Evolutionary conservation across 2,113 vertebrate species (phyloP), one percentile per base, ranked within the genome.

Genomic region (Oryzias woworae): DNA sequence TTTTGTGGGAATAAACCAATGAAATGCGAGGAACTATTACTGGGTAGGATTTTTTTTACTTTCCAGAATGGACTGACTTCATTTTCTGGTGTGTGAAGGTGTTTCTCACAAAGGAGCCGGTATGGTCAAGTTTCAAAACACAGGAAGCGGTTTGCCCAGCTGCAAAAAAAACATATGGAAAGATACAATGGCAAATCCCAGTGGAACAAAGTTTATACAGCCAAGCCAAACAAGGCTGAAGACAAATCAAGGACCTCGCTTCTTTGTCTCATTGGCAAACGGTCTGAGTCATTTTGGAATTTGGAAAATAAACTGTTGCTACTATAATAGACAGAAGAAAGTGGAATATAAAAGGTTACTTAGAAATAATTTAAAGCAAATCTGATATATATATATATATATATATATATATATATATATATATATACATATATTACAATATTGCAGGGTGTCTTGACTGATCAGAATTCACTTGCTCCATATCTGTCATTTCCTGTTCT

Each of bases 141-240:
- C 24, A 79, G 86, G 84, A 88, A 86, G 71, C 62, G 45, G 56
- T 78, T 62, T n/a, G 23, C 65, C 66, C 28, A 43, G 58, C 36
- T 41, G 62, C 42, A 50, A 71, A 65, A 80, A 71, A 56, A 82
- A 57, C 54, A 41, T 59, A 62, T 74, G 56, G 53, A 51, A 53
- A 64, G 74, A 77, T 55, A 89, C 84, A 89, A 87, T 85, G 66
- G 71, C 54, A 47, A 46, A 58, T 82, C 73, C 61, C 81, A 1
- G 14, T 22, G 69, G 71, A 71, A 14, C 23, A 22, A 24, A 14
- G 50, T 58, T 75, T 67, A 69, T 84, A 42, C 50, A 45, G 66
- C 43, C 5, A 36, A 58, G 57, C 69, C 14, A 66, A 60, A 71
- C 75, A 54, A 73, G 77, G 77, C 78, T 54, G 72, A 43, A 41